phyloP scores from a whole-genome alignment of 1,140 invertebrate species.

The Archivesica marissinica region DNA sequence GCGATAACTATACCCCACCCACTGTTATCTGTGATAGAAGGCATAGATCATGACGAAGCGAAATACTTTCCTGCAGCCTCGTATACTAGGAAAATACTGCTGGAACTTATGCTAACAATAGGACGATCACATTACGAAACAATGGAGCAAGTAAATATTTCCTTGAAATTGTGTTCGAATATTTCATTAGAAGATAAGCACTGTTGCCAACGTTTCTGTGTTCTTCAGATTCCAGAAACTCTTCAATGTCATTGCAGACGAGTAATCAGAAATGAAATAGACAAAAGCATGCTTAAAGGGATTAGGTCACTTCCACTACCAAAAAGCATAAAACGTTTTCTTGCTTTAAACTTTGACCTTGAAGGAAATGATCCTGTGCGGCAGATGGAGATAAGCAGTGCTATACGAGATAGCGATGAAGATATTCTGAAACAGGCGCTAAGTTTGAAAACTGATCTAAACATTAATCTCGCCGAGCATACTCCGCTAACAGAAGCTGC shows the following conservation, averaged over 20 bases:
- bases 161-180: not conserved
- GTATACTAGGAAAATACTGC: not conserved
- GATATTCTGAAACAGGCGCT: not conserved
- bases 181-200: not conserved
- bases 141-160: not conserved
- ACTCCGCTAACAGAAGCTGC: constrained; percentile 28
- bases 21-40: not conserved
- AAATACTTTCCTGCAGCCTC: not conserved
- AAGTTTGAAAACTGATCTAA: not conserved
- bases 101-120: not conserved
- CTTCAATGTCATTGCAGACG: not conserved
- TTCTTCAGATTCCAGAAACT: not conserved
- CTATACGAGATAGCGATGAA: not conserved
- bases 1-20: not conserved
- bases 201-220: not conserved
- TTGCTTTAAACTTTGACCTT: constrained; percentile 7
- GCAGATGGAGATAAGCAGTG: not conserved
- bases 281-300: not conserved
- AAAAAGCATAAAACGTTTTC: constrained; percentile 6
- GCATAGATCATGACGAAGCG: not conserved
- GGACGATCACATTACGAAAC: not conserved
- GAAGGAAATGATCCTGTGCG: not conserved
- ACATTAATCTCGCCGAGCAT: not conserved
- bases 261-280: not conserved
- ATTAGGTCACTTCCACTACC: not conserved